A percentile compares a stretch with the other conserved stretches of the same genome.
Evolutionary conservation across 2,888 invertebrate genomes (phyloP).

Genomic region (Parochlus steinenii): DNA sequence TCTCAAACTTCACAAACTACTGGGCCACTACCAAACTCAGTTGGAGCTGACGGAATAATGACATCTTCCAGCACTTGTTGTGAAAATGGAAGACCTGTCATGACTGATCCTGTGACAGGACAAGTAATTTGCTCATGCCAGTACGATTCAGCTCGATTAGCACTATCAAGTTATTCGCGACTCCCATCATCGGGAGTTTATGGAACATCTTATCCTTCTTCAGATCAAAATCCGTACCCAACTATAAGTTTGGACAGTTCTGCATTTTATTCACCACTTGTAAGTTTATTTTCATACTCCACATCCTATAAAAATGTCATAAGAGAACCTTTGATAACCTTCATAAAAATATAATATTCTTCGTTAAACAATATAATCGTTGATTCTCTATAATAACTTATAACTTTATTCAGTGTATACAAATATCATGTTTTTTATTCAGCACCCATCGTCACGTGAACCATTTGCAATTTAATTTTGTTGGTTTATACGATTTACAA

Average conservation of each 20-base stretch:
- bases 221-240: slow-evolving; percentile 84
- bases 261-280: slow-evolving; percentile 88
- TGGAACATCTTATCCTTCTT: slow-evolving; percentile 74
- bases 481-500: too few species aligned
- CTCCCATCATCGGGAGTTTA: slow-evolving; percentile 66
- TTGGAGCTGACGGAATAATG: slow-evolving; percentile 19
- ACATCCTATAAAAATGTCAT: slow-evolving; percentile 26
- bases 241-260: slow-evolving; percentile 88
- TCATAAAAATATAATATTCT: neutral
- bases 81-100: slow-evolving; percentile 79
- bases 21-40: slow-evolving; percentile 13
- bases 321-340: neutral
- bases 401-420: too few species aligned
- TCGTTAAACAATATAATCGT: too few species aligned
- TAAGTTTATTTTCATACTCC: slow-evolving; percentile 39
- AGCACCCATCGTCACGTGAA: too few species aligned
- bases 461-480: too few species aligned
- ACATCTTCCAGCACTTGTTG: slow-evolving; percentile 50
- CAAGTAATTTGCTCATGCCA: slow-evolving; percentile 90
- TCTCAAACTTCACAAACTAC: slow-evolving; percentile 29
- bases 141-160: slow-evolving; percentile 76
- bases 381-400: too few species aligned
- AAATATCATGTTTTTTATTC: too few species aligned
- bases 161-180: slow-evolving; percentile 66
- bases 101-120: slow-evolving; percentile 84